Conservation (phyloP, 1,140 invertebrate species). For the Temnothorax curvispinosus region DNA sequence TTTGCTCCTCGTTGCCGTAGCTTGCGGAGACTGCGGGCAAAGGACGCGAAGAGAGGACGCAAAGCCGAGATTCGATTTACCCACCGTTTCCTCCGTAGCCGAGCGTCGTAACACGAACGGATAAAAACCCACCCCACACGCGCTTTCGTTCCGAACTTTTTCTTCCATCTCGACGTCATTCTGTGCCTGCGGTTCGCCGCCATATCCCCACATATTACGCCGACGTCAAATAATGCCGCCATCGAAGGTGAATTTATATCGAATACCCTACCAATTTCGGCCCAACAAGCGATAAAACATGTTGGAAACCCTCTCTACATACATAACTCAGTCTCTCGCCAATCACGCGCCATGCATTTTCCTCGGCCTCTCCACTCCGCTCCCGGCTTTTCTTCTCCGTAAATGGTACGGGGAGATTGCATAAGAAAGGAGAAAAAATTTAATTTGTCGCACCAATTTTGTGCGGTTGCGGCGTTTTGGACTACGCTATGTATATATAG, state of each 20-base stretch:
- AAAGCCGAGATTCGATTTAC: conserved; percentile 62
- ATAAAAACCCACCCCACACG: conserved; percentile 63
- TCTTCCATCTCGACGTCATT: conserved; percentile 40
- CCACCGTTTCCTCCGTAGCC: conserved; percentile 56
- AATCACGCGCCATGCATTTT: conserved; percentile 57
- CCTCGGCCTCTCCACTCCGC: background rate
- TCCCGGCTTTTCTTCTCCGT: background rate
- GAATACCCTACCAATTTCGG: conserved; percentile 54
- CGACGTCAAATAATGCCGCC: conserved; percentile 69
- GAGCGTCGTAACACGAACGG: conserved; percentile 59
- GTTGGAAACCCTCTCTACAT: conserved; percentile 1
- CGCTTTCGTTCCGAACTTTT: conserved; percentile 52
- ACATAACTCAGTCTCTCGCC: conserved; percentile 64
- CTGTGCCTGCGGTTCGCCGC: conserved; percentile 35
- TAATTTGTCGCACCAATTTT: conserved; percentile 44
- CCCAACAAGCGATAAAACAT: conserved; percentile 63
- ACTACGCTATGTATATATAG: background rate
- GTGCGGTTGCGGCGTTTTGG: background rate
- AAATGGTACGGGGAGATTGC: background rate
- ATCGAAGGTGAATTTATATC: conserved; percentile 69
- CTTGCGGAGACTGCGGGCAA: background rate
- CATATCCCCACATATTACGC: conserved; percentile 67
- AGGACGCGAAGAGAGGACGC: background rate
- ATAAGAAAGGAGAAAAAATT: conserved; percentile 19
- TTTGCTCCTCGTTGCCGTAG: conserved; percentile 10